phyloP scores from a whole-genome alignment of 2,797 vertebrate species.

The Cryptoblepharus egeriae region DNA sequence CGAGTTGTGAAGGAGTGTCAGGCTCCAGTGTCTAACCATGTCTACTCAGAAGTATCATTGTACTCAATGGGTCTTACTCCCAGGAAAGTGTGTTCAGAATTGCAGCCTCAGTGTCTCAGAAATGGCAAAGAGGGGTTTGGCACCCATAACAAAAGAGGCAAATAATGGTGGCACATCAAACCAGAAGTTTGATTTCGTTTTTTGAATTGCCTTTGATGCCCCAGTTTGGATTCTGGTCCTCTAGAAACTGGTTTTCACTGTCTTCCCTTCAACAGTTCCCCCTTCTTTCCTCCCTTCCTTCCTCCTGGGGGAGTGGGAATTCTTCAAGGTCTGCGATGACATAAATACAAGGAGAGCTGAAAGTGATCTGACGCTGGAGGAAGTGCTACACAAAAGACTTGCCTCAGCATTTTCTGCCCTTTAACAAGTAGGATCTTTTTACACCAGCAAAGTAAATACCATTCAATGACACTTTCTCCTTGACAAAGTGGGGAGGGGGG shows the following conservation, averaged over 20 bases:
- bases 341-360: conserved; percentile 15
- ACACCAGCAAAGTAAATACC: conserved; percentile 8
- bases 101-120: too few relatives aligned
- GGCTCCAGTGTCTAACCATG: too few relatives aligned
- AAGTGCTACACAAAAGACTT: not conserved
- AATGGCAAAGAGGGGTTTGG: not conserved
- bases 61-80: too few relatives aligned
- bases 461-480: conserved; percentile 17
- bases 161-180: not conserved
- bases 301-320: not conserved
- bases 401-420: conserved; percentile 21
- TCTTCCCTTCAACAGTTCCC: not conserved
- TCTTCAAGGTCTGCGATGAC: not conserved
- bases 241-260: not conserved
- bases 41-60: too few relatives aligned
- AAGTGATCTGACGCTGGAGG: conserved; percentile 8
- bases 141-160: not conserved
- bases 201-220: not conserved
- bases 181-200: not conserved
- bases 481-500: not conserved
- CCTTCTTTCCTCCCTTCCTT: not conserved
- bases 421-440: conserved; percentile 19
- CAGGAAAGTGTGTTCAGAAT: too few relatives aligned
- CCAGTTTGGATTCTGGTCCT: not conserved
- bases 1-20: not conserved